Conservation (phyloP, 2,888 invertebrate genomes). For the Hypselothyrea guttata region DNA sequence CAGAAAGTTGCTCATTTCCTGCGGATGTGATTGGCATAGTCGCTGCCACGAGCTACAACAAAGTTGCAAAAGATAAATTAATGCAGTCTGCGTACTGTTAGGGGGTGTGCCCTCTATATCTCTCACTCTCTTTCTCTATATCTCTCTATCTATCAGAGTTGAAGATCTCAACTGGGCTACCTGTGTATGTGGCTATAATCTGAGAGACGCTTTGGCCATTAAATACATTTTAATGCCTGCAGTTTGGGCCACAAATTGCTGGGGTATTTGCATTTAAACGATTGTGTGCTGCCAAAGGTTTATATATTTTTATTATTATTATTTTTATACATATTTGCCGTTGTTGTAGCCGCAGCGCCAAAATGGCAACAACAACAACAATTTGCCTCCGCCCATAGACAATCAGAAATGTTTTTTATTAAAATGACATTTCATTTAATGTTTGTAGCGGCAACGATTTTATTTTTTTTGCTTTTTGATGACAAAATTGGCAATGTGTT, state of each 20-base stretch:
- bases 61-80: constrained; percentile 56
- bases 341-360: constrained; percentile 20
- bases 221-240: constrained; percentile 56
- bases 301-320: constrained; percentile 14
- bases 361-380: constrained; percentile 30
- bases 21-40: constrained; percentile 61
- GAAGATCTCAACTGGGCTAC: too few species aligned
- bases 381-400: not conserved
- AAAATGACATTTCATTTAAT: constrained; percentile 26
- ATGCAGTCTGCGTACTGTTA: constrained; percentile 55
- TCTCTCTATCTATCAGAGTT: too few species aligned
- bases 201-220: constrained; percentile 32
- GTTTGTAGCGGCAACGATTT: not conserved
- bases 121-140: too few species aligned
- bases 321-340: constrained; percentile 17
- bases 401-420: constrained; percentile 44
- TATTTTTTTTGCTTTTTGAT: not conserved
- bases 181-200: constrained; percentile 16
- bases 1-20: constrained; percentile 59
- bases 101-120: not conserved
- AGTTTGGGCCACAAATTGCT: constrained; percentile 8
- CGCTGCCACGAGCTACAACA: constrained; percentile 21
- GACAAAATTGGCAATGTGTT: constrained; percentile 11
- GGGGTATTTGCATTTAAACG: constrained; percentile 64
- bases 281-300: constrained; percentile 28